Conservation (phyloP, 2,797 vertebrate species). For the Pipistrellus kuhlii region DNA sequence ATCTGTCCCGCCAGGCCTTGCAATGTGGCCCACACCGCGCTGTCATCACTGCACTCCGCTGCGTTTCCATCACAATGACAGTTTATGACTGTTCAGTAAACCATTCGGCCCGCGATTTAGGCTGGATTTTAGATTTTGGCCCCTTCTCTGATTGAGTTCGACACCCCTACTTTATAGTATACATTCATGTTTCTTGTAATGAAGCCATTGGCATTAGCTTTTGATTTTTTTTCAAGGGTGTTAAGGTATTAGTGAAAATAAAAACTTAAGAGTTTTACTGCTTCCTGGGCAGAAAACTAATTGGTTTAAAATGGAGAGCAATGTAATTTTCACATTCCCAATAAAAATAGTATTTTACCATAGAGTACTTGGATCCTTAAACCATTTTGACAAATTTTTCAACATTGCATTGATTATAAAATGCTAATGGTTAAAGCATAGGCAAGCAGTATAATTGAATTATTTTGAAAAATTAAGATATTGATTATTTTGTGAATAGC, state of each 20-base stretch:
- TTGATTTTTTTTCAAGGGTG: slow-evolving; percentile 37
- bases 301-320: slow-evolving; percentile 56
- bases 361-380: not conserved
- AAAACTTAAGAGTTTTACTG: not conserved
- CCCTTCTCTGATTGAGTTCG: too few species aligned
- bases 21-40: too few species aligned
- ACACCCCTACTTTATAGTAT: not conserved
- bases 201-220: slow-evolving; percentile 5
- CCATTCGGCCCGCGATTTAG: too few species aligned
- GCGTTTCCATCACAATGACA: too few species aligned
- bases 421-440: not conserved
- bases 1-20: too few species aligned
- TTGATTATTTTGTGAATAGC: slow-evolving; percentile 86
- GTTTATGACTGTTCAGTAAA: too few species aligned
- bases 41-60: too few species aligned
- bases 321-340: slow-evolving; percentile 25
- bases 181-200: not conserved
- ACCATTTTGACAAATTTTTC: not conserved
- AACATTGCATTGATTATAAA: not conserved
- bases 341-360: slow-evolving; percentile 35
- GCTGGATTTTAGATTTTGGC: too few species aligned
- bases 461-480: slow-evolving; percentile 24
- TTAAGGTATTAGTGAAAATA: slow-evolving; percentile 44
- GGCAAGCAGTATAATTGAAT: not conserved
- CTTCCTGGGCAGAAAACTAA: not conserved